These are phyloP conservation scores for Phataginus tricuspis DNA, from an alignment of 2,797 vertebrate genomes.

Conservation along the genomic window DNA sequence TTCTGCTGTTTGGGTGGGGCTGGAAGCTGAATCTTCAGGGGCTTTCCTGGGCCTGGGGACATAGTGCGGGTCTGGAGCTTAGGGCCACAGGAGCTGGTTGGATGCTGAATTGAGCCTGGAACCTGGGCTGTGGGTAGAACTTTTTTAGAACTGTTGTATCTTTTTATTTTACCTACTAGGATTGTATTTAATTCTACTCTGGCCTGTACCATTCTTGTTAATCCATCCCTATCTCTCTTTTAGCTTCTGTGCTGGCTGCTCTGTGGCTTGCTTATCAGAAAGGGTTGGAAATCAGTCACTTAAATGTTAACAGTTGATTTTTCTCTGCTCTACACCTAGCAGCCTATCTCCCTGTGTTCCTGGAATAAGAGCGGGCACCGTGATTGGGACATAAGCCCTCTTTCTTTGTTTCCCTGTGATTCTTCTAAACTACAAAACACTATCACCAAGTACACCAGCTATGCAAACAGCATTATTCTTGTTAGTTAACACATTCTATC, in stretches of 20 bases:
- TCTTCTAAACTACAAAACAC: not conserved
- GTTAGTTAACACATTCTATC: not conserved
- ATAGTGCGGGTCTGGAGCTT: too few species aligned
- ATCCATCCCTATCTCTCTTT: not conserved
- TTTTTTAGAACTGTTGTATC: not conserved
- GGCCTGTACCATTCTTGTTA: not conserved
- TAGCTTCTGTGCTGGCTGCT: not conserved
- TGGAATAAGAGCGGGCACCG: not conserved
- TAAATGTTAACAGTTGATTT: not conserved
- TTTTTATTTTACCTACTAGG: not conserved
- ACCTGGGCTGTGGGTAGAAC: too few species aligned
- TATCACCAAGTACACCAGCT: not conserved
- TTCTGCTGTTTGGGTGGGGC: too few species aligned
- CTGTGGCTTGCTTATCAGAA: not conserved
- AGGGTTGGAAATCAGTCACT: not conserved
- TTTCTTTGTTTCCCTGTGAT: not conserved
- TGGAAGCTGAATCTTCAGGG: too few species aligned
- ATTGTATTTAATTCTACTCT: not conserved
- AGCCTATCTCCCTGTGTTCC: not conserved
- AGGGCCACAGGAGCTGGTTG: too few species aligned
- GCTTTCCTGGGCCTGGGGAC: too few species aligned
- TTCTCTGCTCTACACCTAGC: not conserved
- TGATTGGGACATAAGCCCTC: not conserved
- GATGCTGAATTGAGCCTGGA: too few species aligned
- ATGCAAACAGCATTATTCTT: too few species aligned